A percentile compares a stretch with the other conserved stretches of the same genome.
Conservation (phyloP, 92 coral and sea anemone genomes). For the Porites evermanni region DNA sequence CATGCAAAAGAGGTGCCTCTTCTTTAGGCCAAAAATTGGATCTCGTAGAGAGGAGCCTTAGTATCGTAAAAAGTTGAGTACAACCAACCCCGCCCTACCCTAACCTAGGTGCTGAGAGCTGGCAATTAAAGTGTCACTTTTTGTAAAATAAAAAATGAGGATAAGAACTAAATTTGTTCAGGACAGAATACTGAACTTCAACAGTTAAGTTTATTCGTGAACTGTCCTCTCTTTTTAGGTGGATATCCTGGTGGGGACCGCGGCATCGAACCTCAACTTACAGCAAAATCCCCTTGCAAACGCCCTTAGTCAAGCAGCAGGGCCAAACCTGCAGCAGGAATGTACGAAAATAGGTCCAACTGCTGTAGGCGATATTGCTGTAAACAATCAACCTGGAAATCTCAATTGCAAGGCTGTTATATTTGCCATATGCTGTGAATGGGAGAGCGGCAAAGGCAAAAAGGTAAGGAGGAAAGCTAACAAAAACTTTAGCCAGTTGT, state of each 20-base stretch:
- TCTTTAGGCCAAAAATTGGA: too few relatives aligned
- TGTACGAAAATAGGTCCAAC: conserved; percentile 52
- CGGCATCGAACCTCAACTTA: conserved; percentile 60
- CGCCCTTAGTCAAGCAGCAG: conserved; percentile 73
- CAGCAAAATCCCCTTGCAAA: conserved; percentile 68
- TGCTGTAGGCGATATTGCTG: conserved; percentile 68
- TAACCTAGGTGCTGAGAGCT: too few relatives aligned
- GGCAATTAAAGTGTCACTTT: too few relatives aligned
- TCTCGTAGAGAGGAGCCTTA: too few relatives aligned
- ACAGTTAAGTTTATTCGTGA: too few relatives aligned
- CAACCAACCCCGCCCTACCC: too few relatives aligned
- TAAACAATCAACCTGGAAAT: conserved; percentile 51
- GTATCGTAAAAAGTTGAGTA: too few relatives aligned
- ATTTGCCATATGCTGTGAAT: conserved; percentile 60
- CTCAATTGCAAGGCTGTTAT: conserved; percentile 59
- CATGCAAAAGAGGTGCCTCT: too few relatives aligned
- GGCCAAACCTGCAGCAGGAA: conserved; percentile 65
- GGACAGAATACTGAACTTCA: too few relatives aligned
- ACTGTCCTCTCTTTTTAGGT: conserved; percentile 48
- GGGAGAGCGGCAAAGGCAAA: conserved; percentile 61
- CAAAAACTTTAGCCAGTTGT: too few relatives aligned
- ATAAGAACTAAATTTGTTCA: too few relatives aligned
- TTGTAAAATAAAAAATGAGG: too few relatives aligned
- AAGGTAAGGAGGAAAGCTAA: conserved; percentile 18
- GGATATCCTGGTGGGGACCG: conserved; percentile 76